phyloP scores from a whole-genome alignment of 2,797 vertebrate species.

The Enteromius trimaculatus region DNA sequence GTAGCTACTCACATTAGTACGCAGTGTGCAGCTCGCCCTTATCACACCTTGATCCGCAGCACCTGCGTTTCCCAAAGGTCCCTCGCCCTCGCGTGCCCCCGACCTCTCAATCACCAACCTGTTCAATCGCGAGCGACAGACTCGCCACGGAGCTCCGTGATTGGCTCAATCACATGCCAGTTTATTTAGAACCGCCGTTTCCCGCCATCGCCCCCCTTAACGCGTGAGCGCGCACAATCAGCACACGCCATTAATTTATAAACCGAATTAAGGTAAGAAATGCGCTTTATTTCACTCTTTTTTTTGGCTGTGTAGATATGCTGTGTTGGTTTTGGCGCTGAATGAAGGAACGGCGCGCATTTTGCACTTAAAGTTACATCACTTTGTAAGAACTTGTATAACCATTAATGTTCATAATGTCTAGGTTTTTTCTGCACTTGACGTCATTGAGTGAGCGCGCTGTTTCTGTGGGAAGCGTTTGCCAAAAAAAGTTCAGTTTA shows the following conservation, averaged over 20 bases:
- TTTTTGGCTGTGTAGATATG: no score
- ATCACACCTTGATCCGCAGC: not conserved
- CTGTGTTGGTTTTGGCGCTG: not conserved
- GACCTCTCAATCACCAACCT: not conserved
- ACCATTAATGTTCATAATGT: not conserved
- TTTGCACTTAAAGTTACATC: no score
- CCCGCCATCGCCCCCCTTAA: constrained; percentile 43
- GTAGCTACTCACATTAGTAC: not conserved
- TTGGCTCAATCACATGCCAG: constrained; percentile 33
- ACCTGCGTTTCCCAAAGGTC: not conserved
- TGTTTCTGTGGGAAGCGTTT: not conserved
- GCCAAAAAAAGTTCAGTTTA: not conserved
- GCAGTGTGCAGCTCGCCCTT: not conserved
- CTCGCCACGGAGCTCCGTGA: constrained; percentile 1
- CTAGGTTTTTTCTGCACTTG: no score
- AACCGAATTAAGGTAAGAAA: constrained; percentile 42
- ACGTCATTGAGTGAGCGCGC: no score
- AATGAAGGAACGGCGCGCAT: no score
- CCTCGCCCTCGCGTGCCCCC: not conserved
- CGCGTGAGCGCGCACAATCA: constrained; percentile 19
- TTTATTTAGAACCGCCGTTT: constrained; percentile 37
- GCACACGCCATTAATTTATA: constrained; percentile 16
- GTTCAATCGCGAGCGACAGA: not conserved
- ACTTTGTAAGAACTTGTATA: not conserved
- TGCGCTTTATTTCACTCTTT: not conserved